Base-by-base conservation (phyloP, 2,797 vertebrate species). In the Amniataba percoides region DNA sequence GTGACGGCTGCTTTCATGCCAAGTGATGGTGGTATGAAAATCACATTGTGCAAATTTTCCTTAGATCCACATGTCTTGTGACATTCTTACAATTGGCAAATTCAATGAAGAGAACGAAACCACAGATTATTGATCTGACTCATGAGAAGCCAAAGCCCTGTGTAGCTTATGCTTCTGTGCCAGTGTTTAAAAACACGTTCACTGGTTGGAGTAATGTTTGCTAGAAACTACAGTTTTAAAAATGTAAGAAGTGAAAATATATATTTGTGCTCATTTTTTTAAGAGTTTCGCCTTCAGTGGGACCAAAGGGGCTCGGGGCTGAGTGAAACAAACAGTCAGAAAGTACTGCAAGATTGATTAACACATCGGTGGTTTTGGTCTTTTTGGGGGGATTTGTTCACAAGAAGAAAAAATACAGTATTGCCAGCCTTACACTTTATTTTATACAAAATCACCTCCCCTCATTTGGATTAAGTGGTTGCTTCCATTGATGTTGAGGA, bases 131-230 rank as follows among this genome's bases (percentile, higher is more conserved):
- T 48, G 7, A 46, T 68, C 39, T 68, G 51, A n/a, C 19, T 36
- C 43, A 56, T n/a, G 19, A 51, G 48, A 23, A 70, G 36, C 58
- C 19, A 68, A 21, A 67, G 51, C 62, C 36, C 75, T 25, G 16
- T 66, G 53, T 56, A 69, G 40, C 49, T 55, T 56, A 27, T 46
- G 42, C 15, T 43, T 57, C 36, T 36, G 12, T 69, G 42, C 48
- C 27, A 25, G 45, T 58, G 18, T 48, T 58, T 36, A 55, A 18
- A 76, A 52, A 25, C 15, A 3, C 0, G 1, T 39, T 66, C 23
- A 39, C 8, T 56, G 25, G 11, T 58, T 72, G 65, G 19, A 64
- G 57, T 31, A 52, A 75, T 51, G 40, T 77, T 78, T 71, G 42
- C 25, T 64, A 10, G 60, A 59, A 72, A 45, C 23, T 43, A 14